Percentiles rank a stretch among this genome's conserved stretches.
Evolutionary conservation across 2,797 vertebrate genomes (phyloP).

Genomic region (Rhodeus uyekii): DNA sequence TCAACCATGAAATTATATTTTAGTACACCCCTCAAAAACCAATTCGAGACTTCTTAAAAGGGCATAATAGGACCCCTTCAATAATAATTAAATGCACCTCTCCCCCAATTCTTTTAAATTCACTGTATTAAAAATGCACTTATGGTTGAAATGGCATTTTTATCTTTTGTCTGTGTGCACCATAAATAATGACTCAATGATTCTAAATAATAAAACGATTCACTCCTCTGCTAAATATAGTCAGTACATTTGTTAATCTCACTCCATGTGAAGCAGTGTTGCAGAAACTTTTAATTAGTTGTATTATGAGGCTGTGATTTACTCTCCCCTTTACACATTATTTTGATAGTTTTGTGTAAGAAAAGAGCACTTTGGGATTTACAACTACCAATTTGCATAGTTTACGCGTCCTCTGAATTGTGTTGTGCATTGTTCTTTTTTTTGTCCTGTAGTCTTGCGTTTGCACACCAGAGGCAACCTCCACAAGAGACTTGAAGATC

Average conservation of each 20-base stretch:
- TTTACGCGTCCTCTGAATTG: neutral
- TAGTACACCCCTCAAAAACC: too few species aligned
- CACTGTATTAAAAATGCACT: neutral
- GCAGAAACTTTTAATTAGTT: neutral
- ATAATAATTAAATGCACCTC: neutral
- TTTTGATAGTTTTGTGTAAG: neutral
- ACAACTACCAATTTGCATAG: neutral
- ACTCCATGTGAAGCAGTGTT: neutral
- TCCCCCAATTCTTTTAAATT: neutral
- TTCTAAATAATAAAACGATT: too few species aligned
- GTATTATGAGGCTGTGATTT: neutral
- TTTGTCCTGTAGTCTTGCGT: neutral
- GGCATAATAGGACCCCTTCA: too few species aligned
- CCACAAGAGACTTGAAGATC: constrained; percentile 50
- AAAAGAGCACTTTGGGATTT: neutral
- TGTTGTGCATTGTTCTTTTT: neutral
- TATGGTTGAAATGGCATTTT: neutral
- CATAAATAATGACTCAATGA: neutral
- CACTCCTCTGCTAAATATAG: neutral
- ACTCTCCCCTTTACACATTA: neutral
- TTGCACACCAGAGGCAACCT: neutral
- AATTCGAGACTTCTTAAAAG: too few species aligned
- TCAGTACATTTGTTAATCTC: neutral
- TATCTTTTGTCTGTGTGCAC: neutral
- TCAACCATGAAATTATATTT: too few species aligned